These are phyloP conservation scores for Promerops cafer DNA, from an alignment of 2,113 vertebrate species.

Conservation along the genomic window DNA sequence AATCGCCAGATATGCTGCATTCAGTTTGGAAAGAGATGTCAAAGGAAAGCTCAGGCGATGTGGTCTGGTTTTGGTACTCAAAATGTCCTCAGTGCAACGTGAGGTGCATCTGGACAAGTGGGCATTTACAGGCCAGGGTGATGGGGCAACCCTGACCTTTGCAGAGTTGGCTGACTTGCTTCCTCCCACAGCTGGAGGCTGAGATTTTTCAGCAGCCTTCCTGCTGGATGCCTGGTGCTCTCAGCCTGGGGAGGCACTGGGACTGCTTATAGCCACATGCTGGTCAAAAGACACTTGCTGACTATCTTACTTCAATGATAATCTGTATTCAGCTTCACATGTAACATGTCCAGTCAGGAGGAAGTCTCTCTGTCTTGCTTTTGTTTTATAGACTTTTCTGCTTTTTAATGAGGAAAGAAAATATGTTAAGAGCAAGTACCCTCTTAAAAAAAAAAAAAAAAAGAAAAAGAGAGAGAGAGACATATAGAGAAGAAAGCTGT, in stretches of 20 bases:
- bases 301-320: neutral
- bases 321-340: neutral
- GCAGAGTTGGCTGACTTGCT: neutral
- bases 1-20: neutral
- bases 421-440: neutral
- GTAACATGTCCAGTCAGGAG: neutral
- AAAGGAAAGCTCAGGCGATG: neutral
- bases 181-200: neutral
- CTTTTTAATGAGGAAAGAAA: neutral
- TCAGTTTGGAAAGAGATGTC: neutral
- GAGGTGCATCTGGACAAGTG: neutral
- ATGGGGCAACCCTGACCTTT: neutral
- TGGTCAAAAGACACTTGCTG: neutral
- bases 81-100: neutral
- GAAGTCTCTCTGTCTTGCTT: neutral
- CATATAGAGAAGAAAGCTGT: neutral
- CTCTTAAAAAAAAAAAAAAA: neutral
- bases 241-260: neutral
- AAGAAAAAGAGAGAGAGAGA: no score
- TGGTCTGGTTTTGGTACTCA: neutral
- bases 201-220: neutral
- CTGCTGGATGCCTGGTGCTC: neutral
- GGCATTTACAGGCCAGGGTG: rapidly evolving
- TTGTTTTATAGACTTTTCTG: neutral
- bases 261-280: neutral